phyloP scores from a whole-genome alignment of 2,113 vertebrate species.

The Esox niger region DNA sequence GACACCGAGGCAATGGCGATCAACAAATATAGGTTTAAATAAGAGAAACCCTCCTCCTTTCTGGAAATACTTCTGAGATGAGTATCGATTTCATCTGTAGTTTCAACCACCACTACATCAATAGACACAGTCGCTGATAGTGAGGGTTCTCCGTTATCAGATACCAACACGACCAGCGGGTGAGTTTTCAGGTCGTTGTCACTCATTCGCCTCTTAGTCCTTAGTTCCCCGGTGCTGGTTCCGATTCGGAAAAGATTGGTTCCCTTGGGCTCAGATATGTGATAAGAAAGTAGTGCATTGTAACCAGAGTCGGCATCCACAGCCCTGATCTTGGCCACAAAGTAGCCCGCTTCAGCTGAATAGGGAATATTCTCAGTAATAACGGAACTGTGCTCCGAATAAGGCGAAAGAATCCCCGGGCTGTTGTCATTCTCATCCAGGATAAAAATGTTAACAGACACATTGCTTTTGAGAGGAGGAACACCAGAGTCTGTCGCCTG shows the following conservation, averaged over 20 bases:
- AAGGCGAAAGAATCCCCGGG: conserved; percentile 74
- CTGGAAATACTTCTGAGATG: conserved; percentile 68
- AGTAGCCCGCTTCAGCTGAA: conserved; percentile 72
- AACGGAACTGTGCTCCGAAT: conserved; percentile 65
- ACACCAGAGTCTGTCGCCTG: conserved; percentile 64
- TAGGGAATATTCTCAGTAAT: conserved; percentile 72
- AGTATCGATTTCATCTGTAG: conserved; percentile 60
- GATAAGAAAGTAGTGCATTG: conserved; percentile 55
- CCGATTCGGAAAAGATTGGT: conserved; percentile 53
- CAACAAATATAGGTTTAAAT: conserved; percentile 73
- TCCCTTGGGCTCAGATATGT: conserved; percentile 54
- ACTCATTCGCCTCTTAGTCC: conserved; percentile 66
- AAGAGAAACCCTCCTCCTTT: conserved; percentile 52
- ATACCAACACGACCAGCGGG: conserved; percentile 72
- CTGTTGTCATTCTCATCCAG: conserved; percentile 56
- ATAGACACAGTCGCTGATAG: conserved; percentile 73
- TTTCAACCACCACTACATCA: conserved; percentile 72
- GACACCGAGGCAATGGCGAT: conserved; percentile 70
- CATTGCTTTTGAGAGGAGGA: conserved; percentile 64
- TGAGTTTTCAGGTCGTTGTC: conserved; percentile 74
- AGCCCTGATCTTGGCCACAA: conserved; percentile 57
- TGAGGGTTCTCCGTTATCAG: conserved; percentile 71
- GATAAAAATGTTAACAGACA: conserved; percentile 55
- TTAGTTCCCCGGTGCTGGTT: conserved; percentile 56
- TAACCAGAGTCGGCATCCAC: conserved; percentile 55